These are phyloP conservation scores for Pseudopipra pipra DNA, from an alignment of 2,113 vertebrate species.

Conservation along the genomic window DNA sequence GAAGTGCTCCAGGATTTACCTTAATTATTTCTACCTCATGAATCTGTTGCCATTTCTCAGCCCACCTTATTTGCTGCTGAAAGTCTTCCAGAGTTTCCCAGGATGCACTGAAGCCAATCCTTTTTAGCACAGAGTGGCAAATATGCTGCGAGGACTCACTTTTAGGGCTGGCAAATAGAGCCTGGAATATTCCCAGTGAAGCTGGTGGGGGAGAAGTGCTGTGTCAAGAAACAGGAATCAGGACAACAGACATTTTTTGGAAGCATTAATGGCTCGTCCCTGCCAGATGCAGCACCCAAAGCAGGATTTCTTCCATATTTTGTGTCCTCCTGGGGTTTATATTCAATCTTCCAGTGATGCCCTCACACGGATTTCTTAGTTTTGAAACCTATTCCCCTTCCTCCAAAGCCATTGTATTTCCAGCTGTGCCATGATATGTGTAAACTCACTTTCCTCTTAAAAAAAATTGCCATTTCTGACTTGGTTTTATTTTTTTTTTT, in stretches of 20 bases:
- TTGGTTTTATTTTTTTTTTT: background rate
- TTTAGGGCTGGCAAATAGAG: background rate
- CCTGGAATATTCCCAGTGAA: background rate
- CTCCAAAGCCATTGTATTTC: background rate
- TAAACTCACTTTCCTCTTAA: background rate
- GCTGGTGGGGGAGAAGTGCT: background rate
- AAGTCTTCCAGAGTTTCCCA: constrained; percentile 11
- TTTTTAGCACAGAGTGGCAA: background rate
- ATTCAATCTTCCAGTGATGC: background rate
- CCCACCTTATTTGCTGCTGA: constrained; percentile 22
- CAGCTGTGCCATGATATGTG: background rate
- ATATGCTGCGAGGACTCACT: background rate
- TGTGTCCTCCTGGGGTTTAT: too few relatives aligned
- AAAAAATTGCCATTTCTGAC: background rate
- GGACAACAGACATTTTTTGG: rapidly evolving
- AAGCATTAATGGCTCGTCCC: too few relatives aligned
- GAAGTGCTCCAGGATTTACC: constrained; percentile 9
- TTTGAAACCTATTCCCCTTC: background rate
- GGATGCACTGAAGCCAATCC: background rate
- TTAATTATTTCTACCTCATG: constrained; percentile 50
- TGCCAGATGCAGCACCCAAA: background rate
- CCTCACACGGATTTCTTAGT: too few relatives aligned
- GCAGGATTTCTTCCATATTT: background rate
- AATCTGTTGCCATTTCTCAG: constrained; percentile 1
- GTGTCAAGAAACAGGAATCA: rapidly evolving